Evolutionary conservation across 1,140 invertebrate species (phyloP).

Genomic region (Aphis craccivora): DNA sequence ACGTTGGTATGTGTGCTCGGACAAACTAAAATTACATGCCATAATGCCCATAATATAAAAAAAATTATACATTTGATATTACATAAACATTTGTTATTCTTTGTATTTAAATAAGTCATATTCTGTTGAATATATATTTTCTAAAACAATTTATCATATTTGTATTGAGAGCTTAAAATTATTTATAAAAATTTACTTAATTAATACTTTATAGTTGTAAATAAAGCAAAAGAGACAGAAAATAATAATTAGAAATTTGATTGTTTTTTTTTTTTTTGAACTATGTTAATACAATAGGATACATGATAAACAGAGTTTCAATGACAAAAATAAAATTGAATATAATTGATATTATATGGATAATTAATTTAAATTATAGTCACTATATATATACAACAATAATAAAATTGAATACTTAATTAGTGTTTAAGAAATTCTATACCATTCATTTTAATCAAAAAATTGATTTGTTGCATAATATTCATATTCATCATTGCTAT

Average conservation of each 20-base stretch:
- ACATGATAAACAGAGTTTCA: not conserved
- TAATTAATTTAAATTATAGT: too few species aligned
- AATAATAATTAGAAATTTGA: not conserved
- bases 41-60: not conserved
- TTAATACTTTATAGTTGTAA: not conserved
- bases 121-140: not conserved
- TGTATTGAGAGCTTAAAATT: too few species aligned
- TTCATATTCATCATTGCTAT: not conserved
- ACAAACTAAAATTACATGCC: not conserved
- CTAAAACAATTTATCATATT: not conserved
- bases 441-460: not conserved
- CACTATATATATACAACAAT: too few species aligned
- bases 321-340: not conserved
- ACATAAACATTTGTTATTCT: not conserved
- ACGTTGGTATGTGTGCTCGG: not conserved
- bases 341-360: not conserved
- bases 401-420: not conserved
- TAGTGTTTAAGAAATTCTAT: not conserved
- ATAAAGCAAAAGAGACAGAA: not conserved
- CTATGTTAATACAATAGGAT: not conserved
- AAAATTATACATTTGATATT: not conserved
- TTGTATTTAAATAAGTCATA: not conserved
- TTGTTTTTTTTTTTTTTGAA: not conserved
- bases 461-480: not conserved
- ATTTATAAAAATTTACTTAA: not conserved